Percentiles rank a stretch among this genome's conserved stretches.
phyloP scores from a whole-genome alignment of 2,113 vertebrate genomes.

The Maccullochella peelii region DNA sequence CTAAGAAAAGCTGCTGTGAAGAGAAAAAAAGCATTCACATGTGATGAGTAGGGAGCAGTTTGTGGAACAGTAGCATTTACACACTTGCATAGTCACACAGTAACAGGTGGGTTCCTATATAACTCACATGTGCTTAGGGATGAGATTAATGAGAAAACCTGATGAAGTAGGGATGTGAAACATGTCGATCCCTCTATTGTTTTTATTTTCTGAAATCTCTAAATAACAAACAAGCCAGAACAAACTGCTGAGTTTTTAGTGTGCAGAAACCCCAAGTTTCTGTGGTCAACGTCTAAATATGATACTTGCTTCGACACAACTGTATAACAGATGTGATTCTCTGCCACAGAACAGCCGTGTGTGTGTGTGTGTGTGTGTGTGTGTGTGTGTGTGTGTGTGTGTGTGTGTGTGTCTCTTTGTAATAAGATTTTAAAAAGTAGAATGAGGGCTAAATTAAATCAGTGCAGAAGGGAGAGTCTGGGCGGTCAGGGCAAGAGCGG shows the following conservation, averaged over 20 bases:
- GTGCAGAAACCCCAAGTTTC: slow-evolving; percentile 12
- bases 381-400: slow-evolving; percentile 30
- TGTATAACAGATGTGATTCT: slow-evolving; percentile 51
- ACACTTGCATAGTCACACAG: neutral
- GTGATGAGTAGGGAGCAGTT: slow-evolving; percentile 19
- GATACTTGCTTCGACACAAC: slow-evolving; percentile 28
- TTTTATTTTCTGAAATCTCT: neutral
- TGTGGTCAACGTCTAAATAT: slow-evolving; percentile 54
- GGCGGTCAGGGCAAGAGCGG: slow-evolving; percentile 42
- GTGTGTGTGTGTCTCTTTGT: slow-evolving; percentile 39
- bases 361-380: neutral
- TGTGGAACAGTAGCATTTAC: slow-evolving; percentile 10
- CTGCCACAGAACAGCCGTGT: slow-evolving; percentile 26
- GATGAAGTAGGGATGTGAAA: neutral
- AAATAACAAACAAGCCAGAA: slow-evolving; percentile 26
- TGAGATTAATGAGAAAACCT: slow-evolving; percentile 4
- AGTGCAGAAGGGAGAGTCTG: slow-evolving; percentile 46
- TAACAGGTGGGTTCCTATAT: slow-evolving; percentile 1
- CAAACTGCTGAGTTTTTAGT: slow-evolving; percentile 23
- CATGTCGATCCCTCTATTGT: neutral
- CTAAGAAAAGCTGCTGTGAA: slow-evolving; percentile 37
- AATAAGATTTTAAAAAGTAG: slow-evolving; percentile 71
- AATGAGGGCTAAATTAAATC: slow-evolving; percentile 71
- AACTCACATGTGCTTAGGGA: neutral
- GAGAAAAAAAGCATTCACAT: neutral